Base-by-base conservation (phyloP, 2,113 vertebrate genomes). In the Plotosus lineatus region DNA sequence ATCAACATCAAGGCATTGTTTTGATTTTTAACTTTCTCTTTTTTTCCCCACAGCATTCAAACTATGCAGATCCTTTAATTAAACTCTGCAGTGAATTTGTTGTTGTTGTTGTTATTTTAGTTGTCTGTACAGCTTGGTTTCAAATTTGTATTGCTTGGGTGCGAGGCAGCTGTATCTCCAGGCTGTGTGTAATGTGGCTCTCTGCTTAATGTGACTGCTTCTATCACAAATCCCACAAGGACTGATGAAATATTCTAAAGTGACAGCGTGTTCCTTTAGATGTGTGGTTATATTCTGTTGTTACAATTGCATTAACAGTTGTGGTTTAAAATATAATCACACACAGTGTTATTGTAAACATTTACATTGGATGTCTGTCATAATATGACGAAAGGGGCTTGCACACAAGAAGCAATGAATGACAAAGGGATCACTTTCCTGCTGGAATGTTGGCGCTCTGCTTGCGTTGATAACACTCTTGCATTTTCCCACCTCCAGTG, bases 31-130 rank as follows among this genome's bases (percentile, higher is more conserved):
- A 84, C 80, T 81, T 85, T 76, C 46, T 78, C 73, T 74, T 61
- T 58, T 68, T 81, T 19, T 31, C 3, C 42, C 14, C 51, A 55
- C 53, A 68, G 66, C 73, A 77, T 85, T 86, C 77, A 86, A 84
- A 84, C 83, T 88, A 87, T 86, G 87, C 87, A 85, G 88, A 86
- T 87, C 87, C 88, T 85, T 87, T 89, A 89, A 89, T 89, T 89
- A 88, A 87, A 88, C 84, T 85, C 83, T 48, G 75, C 79, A 68
- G 75, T 83, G 82, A 77, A 84, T 79, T 83, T 82, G 74, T 82
- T 84, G 80, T 48, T 69, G 40, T 61, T 61, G 60, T 19, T 40
- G 42, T 31, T 21, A 33, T 17, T 51, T 75, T 76, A 77, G 77
- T 80, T 74, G 42, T 86, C 60, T 82, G 75, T 80, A 58, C 78